These are phyloP conservation scores for Heliothis subflexa DNA, from an alignment of 1,140 invertebrate species.

Conservation along the genomic window DNA sequence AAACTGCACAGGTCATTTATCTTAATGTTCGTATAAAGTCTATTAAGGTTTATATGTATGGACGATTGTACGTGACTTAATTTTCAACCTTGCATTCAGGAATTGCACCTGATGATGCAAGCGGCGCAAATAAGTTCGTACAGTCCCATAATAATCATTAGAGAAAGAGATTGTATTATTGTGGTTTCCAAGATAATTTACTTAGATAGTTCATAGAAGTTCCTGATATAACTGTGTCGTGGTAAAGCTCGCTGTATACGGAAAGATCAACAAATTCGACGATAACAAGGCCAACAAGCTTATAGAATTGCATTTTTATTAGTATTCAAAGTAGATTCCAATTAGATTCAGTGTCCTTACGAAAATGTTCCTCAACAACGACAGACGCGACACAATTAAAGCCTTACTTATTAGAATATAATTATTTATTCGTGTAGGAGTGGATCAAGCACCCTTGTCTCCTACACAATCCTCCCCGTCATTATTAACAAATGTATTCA, in stretches of 20 bases:
- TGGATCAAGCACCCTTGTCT: constrained; percentile 40
- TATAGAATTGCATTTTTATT: constrained; percentile 12
- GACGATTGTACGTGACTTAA: not conserved
- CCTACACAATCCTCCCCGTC: constrained; percentile 19
- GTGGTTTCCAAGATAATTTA: constrained; percentile 7
- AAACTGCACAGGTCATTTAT: not conserved
- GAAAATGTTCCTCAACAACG: not conserved
- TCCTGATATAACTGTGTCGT: not conserved
- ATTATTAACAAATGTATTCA: constrained; percentile 48
- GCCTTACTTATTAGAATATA: constrained; percentile 21
- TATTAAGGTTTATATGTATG: not conserved
- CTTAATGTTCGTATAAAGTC: constrained; percentile 12
- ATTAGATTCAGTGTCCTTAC: not conserved
- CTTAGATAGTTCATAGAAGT: not conserved
- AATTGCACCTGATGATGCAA: constrained; percentile 34
- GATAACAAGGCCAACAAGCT: constrained; percentile 29
- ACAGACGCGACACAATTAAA: constrained; percentile 19
- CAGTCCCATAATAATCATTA: constrained; percentile 42
- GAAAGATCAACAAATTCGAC: not conserved
- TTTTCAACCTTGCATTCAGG: not conserved
- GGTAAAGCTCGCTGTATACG: not conserved
- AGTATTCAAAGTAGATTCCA: not conserved
- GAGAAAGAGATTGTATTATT: constrained; percentile 26
- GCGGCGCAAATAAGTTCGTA: constrained; percentile 18
- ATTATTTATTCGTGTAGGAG: constrained; percentile 38